Base-by-base conservation (phyloP, 2,888 invertebrate genomes). In the Phengaris alcon region DNA sequence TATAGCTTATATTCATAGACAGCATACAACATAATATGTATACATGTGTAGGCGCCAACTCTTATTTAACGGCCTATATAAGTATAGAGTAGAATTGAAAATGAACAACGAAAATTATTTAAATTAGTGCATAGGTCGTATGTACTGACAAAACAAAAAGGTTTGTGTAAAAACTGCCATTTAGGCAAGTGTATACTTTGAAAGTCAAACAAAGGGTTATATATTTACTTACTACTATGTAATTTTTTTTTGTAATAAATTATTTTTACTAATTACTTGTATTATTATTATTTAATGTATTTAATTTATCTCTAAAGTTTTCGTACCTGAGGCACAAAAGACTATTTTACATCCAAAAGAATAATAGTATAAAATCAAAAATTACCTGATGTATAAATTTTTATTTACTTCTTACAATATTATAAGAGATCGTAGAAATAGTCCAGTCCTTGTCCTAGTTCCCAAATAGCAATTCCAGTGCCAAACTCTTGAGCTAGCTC, bases 391-490 rank as follows among this genome's bases (percentile, higher is more conserved):
- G 52, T 52, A 52, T 54, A 72, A 72, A 72, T 44, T 44, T 64
- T n/a, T 48, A 69, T 69, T 69, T n/a, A 72, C 13, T 52, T 44
- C 10, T 44, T 13, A 91, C 90, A 88, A 90, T 88, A 87, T 89
- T 84, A 93, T 79, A 93, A 85, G 79, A 93, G 84, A 93, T 99
- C 98, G 88, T 98, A 99, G 89, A 99, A 99, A 87, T 97, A 99
- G 89, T 98, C 97, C 22, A 99, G 92, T 44, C 99, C 99, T 90
- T 99, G 99, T 0, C 99, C 99, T n/a, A 98, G 90, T 86, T 99
- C 99, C 99, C 99, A 99, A 82, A 99, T 96, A 0, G 98, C 97
- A 69, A 99, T 93, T 0, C 98, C 98, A 3, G 96, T 96, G 9
- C 97, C 97, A 74, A 97, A 94, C 84, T 97, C 95, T 76, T 94